Evolutionary conservation across 2,797 vertebrate species (phyloP).

Genomic region (Petrocephalus schoutedeni): DNA sequence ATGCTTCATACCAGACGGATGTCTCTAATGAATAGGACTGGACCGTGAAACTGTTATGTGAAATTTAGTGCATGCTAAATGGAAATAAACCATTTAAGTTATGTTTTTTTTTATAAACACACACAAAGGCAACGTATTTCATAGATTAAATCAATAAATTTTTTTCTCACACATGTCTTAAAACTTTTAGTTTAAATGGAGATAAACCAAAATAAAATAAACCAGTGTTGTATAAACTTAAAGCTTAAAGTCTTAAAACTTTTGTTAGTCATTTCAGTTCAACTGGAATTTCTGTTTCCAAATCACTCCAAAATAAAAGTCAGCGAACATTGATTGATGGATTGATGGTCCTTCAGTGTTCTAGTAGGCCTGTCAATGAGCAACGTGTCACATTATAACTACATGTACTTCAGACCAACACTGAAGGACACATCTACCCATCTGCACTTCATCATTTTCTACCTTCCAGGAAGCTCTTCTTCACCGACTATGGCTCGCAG

Average conservation of each 20-base stretch:
- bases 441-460: background rate
- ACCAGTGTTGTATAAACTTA: too few species aligned
- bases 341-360: background rate
- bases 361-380: background rate
- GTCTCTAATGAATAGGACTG: background rate
- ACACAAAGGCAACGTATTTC: background rate
- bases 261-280: background rate
- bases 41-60: background rate
- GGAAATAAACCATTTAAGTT: background rate
- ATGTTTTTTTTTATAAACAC: background rate
- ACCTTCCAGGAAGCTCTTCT: conserved; percentile 73
- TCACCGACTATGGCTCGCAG: conserved; percentile 70
- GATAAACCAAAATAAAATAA: too few species aligned
- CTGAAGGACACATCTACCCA: background rate
- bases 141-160: background rate
- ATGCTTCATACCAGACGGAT: background rate
- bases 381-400: background rate
- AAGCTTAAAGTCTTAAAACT: background rate
- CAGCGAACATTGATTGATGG: background rate
- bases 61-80: background rate
- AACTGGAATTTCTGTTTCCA: background rate
- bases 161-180: background rate
- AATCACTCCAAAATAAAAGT: background rate
- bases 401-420: background rate
- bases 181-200: background rate